Base-by-base conservation (phyloP, 2,888 invertebrate genomes). In the Embidobia sp. region DNA sequence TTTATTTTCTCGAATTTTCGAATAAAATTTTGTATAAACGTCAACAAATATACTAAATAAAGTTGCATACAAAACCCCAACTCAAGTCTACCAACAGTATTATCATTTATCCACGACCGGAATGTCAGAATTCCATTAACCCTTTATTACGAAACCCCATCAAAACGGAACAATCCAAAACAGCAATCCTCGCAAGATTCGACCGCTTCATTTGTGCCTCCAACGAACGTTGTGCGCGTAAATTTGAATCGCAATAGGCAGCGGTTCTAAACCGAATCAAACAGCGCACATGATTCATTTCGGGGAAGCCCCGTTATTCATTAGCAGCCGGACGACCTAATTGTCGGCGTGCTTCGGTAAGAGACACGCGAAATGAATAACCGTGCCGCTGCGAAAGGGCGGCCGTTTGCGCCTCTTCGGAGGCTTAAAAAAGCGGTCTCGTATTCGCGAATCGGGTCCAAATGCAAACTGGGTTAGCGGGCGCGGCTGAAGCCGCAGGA, bases 401-500 rank as follows among this genome's bases (percentile, higher is more conserved):
- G 40, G 63, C 40, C 63, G 44, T 63, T 63, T 51, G 40, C 11
- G 19, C 31, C 10, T 18, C 31, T 31, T 13, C 10, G 22, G 19
- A 22, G 16, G 19, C 8, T 15, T 42, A 22, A 40, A 66, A 66
- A 55, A 11, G 11, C 18, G 27, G 51, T 51, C 51, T 19, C 64
- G 42, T 42, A 42, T 49, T 42, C n/a, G 27, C 29, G n/a, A 64
- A 64, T 64, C 53, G 10, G 27, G 42, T 53, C 53, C 44, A 66
- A 46, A 19, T 35, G 53, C 27, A 55, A 67, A 67, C 67, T 48
- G 40, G 67, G 57, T 57, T 55, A 57, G 37, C 44, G 46, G 53
- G 42, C 22, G 29, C 48, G 11, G 19, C 15, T 31, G 31, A 7
- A n/a, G 57, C 49, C 42, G 40, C 57, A 29, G 55, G 48, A 48